Evolutionary conservation across 2,113 vertebrate genomes (phyloP), one percentile per base, ranked within the genome.

Genomic region (Excalfactoria chinensis): DNA sequence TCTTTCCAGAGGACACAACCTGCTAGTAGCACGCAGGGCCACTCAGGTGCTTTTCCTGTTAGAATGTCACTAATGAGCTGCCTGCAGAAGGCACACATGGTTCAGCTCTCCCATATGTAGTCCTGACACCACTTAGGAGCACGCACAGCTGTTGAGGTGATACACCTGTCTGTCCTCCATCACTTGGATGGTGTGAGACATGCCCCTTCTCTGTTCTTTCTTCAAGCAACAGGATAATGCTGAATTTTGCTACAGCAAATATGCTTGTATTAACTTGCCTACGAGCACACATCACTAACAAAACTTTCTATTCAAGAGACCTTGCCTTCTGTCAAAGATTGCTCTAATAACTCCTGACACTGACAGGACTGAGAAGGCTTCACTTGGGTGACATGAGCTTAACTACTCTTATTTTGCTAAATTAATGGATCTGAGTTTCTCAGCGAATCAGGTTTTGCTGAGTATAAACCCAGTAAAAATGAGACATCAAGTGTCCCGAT

Each of bases 41-140:
- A 7, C 1, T 15, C 35, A 6, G 78, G 16, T 64, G 74, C 13
- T 32, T 44, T 5, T 64, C 58, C 43, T 64, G 76, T 25, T 35
- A 35, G 28, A 44, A 74, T 2, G 4, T 32, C 67, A 41, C 1
- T 15, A 34, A 70, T 12, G 28, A 67, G n/a, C 58, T 62, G 62
- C 22, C 53, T 64, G 30, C 40, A 76, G 40, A 73, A 71, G 58
- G 56, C 23, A 55, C 0, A 0, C 0, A 3, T 69, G 66, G 66
- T 28, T 77, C 46, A 46, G 16, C 18, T n/a, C 25, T 74, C 60
- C 43, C 63, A 79, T 41, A 46, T 68, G 43, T 41, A 21, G 19
- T 64, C 71, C 55, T 67, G 22, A 48, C 66, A 63, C 15, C 0
- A 1, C 23, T 44, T 16, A 13, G 16, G 23, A 68, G 53, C 15